Base-by-base conservation (phyloP, 2,113 vertebrate species). In the Thermophis baileyi region DNA sequence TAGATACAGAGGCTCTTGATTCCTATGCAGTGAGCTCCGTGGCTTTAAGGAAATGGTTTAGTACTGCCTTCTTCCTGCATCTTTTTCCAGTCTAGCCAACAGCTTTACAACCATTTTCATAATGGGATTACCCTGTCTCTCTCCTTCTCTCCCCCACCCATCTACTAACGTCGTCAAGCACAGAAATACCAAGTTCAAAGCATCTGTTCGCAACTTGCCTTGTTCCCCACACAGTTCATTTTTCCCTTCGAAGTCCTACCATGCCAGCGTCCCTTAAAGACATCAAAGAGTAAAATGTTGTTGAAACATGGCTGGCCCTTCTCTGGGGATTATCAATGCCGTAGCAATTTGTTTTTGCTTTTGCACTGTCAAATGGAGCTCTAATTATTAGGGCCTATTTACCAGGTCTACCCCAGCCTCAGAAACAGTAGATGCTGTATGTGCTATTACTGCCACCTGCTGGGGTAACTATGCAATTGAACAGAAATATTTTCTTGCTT, bases 381-480 rank as follows among this genome's bases (percentile, higher is more conserved):
- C 24, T 60, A 53, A 44, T 69, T 35, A 12, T 9, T 90, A 25
- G 25, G 44, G 11, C 5, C 81, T 51, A 46, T 54, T 49, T 24
- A 60, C 25, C 20, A 0, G 35, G 69, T 8, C 5, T 22, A 57
- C 30, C 27, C 16, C 1, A 85, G 51, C 24, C 12, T 50, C n/a
- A 55, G n/a, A 4, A n/a, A 60, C 46, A 22, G 44, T 0, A 53
- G 5, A 3, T 54, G 1, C 9, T 87, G 30, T 40, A 27, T 85
- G 69, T 93, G 40, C 69, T 24, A 0, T 74, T 89, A 93, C 95
- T 96, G 97, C 95, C 96, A n/a, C 85, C 96, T 96, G 90, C 94
- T 96, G 97, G 96, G n/a, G 10, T 22, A 47, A 74, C 27, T 6
- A 30, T 47, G 49, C 1, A 35, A 87, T 46, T 9, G 27, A 49